phyloP scores from a whole-genome alignment of 2,797 vertebrate genomes.

The Thunnus albacares region DNA sequence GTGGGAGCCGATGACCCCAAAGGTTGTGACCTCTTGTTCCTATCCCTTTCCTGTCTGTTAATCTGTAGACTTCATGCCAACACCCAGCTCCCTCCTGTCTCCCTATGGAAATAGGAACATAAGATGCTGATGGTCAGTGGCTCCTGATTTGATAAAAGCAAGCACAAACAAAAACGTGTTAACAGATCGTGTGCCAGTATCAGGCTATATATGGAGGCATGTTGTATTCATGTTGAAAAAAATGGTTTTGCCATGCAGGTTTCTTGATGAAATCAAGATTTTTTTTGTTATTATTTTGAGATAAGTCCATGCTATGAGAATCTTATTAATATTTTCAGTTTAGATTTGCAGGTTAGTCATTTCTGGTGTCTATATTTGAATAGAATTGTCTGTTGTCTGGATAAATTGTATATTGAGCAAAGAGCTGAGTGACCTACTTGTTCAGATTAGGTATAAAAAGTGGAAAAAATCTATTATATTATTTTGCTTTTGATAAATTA shows the following conservation, averaged over 20 bases:
- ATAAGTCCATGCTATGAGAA: no score
- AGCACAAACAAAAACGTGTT: slow-evolving; percentile 14
- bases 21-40: slow-evolving; percentile 66
- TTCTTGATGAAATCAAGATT: no score
- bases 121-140: slow-evolving; percentile 38
- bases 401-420: no score
- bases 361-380: no score
- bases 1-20: slow-evolving; percentile 59
- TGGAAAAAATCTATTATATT: neutral
- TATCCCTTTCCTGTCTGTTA: slow-evolving; percentile 71
- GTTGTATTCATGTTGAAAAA: neutral
- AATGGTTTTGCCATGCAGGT: no score
- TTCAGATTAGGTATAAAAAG: neutral
- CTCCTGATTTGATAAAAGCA: slow-evolving; percentile 35
- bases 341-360: no score
- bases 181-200: neutral
- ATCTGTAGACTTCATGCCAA: slow-evolving; percentile 50
- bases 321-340: no score
- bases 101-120: slow-evolving; percentile 54
- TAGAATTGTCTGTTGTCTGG: no score
- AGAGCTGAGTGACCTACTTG: neutral
- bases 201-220: neutral
- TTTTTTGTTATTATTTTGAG: no score
- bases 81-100: slow-evolving; percentile 29
- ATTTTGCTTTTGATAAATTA: slow-evolving; percentile 1